Conservation (phyloP, 2,113 vertebrate species). For the Hippocampus zosterae region DNA sequence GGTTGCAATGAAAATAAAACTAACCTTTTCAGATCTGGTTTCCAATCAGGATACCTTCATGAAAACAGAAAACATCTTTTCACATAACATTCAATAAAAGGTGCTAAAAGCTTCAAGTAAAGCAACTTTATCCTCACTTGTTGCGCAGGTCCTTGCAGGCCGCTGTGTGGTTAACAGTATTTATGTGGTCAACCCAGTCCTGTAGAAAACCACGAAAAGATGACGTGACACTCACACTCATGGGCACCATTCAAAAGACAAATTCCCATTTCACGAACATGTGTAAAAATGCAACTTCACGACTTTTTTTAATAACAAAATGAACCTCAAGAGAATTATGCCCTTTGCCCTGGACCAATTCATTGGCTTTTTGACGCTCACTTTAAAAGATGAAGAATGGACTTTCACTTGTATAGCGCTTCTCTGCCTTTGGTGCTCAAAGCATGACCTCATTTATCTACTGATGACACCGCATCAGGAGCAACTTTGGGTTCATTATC, state of each 20-base stretch:
- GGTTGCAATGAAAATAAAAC: conserved; percentile 14
- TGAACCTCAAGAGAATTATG: not conserved
- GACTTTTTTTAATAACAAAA: not conserved
- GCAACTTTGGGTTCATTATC: too few species aligned
- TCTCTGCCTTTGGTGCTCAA: too few species aligned
- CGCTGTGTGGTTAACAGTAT: conserved; percentile 82
- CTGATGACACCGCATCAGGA: too few species aligned
- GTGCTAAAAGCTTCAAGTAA: not conserved
- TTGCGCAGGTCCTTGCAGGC: conserved; percentile 83
- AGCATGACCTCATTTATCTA: too few species aligned
- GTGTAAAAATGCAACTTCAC: not conserved
- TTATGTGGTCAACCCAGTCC: conserved; percentile 87
- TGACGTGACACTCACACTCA: conserved; percentile 4
- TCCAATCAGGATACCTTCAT: conserved; percentile 83
- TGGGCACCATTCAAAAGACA: not conserved
- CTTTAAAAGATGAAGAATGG: not conserved
- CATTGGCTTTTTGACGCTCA: too few species aligned
- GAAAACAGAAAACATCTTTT: conserved; percentile 27
- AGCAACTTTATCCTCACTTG: conserved; percentile 74
- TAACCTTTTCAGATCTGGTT: conserved; percentile 60
- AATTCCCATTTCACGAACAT: not conserved
- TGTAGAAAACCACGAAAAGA: conserved; percentile 51
- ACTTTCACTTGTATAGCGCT: too few species aligned
- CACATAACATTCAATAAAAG: conserved; percentile 3
- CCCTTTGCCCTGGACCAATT: not conserved